Conservation (phyloP, 1,140 invertebrate genomes). For the Uloborus diversus region DNA sequence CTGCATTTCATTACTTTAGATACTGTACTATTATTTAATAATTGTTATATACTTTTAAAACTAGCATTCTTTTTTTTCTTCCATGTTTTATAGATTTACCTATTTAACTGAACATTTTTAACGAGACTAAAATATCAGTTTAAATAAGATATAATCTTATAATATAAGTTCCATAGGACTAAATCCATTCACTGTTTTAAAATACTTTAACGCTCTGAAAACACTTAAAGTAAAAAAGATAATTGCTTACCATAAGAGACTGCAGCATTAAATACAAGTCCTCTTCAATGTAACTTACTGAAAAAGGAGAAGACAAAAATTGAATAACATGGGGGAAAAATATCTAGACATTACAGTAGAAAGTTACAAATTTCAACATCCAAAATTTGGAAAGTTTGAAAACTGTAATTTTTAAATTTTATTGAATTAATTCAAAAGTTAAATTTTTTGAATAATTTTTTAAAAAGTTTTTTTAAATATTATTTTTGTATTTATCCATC, state of each 20-base stretch:
- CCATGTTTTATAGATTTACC: not conserved
- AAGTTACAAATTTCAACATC: not conserved
- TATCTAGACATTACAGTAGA: not conserved
- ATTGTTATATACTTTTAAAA: no score
- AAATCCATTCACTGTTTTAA: not conserved
- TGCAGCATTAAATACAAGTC: constrained; percentile 25
- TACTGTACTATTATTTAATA: no score
- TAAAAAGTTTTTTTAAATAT: not conserved
- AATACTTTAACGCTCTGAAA: no score
- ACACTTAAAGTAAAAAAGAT: not conserved
- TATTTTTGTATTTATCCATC: not conserved
- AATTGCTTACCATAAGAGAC: constrained; percentile 30
- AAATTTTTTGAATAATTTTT: not conserved
- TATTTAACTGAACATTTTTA: not conserved
- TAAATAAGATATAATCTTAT: not conserved
- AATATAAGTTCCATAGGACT: not conserved
- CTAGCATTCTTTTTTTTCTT: not conserved
- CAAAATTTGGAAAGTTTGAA: not conserved
- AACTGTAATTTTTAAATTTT: not conserved
- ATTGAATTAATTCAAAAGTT: not conserved
- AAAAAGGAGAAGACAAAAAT: constrained; percentile 4
- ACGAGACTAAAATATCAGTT: not conserved
- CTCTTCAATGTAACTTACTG: constrained; percentile 45
- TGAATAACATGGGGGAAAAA: not conserved
- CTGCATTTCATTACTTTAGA: no score